Evolutionary conservation across 2,888 invertebrate genomes (phyloP), one percentile per base, ranked within the genome.

Genomic region (Ormyrus pomaceus): DNA sequence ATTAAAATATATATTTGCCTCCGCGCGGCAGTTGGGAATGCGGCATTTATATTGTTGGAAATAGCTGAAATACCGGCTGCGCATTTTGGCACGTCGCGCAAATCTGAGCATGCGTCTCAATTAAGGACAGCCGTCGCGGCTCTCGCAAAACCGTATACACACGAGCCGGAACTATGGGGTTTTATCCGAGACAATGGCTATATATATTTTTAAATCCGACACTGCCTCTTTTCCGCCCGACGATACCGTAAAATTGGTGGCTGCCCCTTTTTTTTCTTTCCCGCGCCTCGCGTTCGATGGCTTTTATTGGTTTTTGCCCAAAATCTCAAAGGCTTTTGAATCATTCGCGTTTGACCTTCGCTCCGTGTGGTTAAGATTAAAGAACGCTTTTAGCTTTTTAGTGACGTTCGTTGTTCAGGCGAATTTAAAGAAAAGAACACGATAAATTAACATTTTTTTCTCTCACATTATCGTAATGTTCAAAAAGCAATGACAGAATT

Each of bases 101-200:
- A 77, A 71, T 77, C 71, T 58, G 46, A 71, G 65, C 51, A 65
- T 77, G 77, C 71, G 65, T 59, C 70, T 77, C 70, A 64, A 77
- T 77, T 70, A 77, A 64, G 70, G n/a, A 62, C 46, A 7, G 58
- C 48, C 10, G 13, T 48, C 45, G 69, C 48, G 50, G 10, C 6
- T 6, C 45, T 11, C 8, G 45, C 53, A 11, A 34, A 34, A 6
- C 51, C 13, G 34, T 34, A 53, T 9, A 53, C n/a, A 34, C 51
- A 45, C 45, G 9, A 51, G 13, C 64, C 72, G 72, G 46, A 72
- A 72, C 51, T n/a, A 50, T n/a, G 46, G n/a, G 45, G 2, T 72
- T 34, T 72, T 62, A 46, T 13, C 72, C 55, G 46, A 46, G 45
- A 70, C 58, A 70, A 13, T 58, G 46, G 46, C 0, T 19, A 19